Conservation (phyloP, 2,797 vertebrate genomes). For the Furcifer pardalis region DNA sequence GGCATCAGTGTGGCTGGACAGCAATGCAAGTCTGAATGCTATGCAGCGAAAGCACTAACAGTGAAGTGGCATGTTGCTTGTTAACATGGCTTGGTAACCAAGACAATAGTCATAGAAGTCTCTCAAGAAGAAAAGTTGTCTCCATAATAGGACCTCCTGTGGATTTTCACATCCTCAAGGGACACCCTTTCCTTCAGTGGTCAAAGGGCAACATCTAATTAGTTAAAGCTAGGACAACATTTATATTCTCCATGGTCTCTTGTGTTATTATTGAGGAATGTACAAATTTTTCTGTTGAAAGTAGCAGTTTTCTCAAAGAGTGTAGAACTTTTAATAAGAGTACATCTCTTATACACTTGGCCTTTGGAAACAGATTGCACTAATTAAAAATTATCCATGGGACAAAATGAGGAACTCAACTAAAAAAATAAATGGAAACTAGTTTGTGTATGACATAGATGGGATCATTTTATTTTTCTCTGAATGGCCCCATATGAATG, state of each 20-base stretch:
- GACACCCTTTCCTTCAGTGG: background rate
- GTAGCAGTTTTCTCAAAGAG: background rate
- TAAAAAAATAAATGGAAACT: constrained; percentile 36
- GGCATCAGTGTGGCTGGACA: constrained; percentile 32
- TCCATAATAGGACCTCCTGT: constrained; percentile 26
- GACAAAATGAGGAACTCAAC: background rate
- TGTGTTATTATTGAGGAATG: background rate
- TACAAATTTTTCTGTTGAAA: constrained; percentile 2
- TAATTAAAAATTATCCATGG: background rate
- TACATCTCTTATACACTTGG: background rate
- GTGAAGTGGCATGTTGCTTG: constrained; percentile 43
- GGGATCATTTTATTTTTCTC: constrained; percentile 52
- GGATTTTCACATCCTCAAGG: background rate
- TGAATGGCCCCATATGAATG: constrained; percentile 51
- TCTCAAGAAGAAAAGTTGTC: constrained; percentile 63
- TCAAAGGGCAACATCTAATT: background rate
- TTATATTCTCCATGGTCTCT: background rate
- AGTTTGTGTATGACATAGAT: constrained; percentile 25
- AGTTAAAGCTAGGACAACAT: background rate
- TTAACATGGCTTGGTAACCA: constrained; percentile 41
- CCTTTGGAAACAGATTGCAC: background rate
- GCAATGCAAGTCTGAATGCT: constrained; percentile 38
- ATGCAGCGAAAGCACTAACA: background rate
- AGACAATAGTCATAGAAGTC: constrained; percentile 24
- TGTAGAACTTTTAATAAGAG: background rate